Evolutionary conservation across 1,140 invertebrate species (phyloP), one percentile per base, ranked within the genome.

Genomic region (Tyrophagus putrescentiae): DNA sequence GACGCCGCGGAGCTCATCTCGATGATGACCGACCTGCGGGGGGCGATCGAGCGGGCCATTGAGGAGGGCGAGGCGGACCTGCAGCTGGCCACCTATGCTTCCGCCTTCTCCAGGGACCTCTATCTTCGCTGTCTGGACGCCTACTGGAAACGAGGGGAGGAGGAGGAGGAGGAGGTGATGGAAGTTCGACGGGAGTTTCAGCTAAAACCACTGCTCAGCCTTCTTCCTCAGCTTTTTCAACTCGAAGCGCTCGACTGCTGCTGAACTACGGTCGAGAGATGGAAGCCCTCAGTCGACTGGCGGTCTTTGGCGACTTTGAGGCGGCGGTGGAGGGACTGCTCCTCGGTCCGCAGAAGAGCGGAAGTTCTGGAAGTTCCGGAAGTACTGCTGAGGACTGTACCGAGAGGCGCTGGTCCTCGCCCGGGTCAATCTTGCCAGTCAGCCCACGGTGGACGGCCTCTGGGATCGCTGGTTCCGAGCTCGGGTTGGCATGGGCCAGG

Each of bases 361-460:
- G n/a, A n/a, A n/a, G n/a, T n/a, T n/a, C n/a, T n/a, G n/a, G n/a
- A n/a, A n/a, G n/a, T n/a, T n/a, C n/a, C n/a, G n/a, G n/a, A n/a
- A n/a, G n/a, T n/a, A n/a, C n/a, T n/a, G n/a, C n/a, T n/a, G n/a
- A n/a, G n/a, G n/a, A n/a, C n/a, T 54, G 25, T 33, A 21, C 25
- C 52, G 52, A 27, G 52, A 54, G 27, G 52, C 52, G 25, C 32
- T 54, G 9, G 25, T 54, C 9, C 39, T 54, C 13, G n/a, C 52
- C n/a, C n/a, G n/a, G 13, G 25, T 54, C 11, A 16, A 54, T 54
- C 25, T 11, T 21, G 52, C 52, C 11, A 34, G 31, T 7, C 13
- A 54, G 18, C 13, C 11, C 9, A 34, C 39, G 32, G 52, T 54
- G 3, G 27, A 54, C 25, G 1, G 39, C n/a, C 21, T 54, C 9